Evolutionary conservation across 2,113 vertebrate genomes (phyloP).

Genomic region (Lagopus muta): DNA sequence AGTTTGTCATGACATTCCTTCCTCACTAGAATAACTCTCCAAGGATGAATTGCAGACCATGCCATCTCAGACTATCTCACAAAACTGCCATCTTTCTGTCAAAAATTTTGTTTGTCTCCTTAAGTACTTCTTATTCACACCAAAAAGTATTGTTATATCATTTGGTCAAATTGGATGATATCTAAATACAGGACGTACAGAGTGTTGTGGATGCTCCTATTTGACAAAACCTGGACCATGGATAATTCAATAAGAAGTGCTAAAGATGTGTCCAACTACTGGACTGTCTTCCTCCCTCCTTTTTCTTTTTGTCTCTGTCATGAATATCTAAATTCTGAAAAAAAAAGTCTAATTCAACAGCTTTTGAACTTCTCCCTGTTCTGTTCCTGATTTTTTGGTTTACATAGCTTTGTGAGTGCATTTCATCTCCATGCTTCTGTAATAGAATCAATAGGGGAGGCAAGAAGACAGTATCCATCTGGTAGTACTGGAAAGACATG

Average conservation of each 20-base stretch:
- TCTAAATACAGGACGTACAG: background rate
- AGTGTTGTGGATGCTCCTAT: background rate
- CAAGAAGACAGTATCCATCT: background rate
- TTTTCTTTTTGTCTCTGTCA: background rate
- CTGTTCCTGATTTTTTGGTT: background rate
- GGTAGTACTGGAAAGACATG: background rate
- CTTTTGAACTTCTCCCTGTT: background rate
- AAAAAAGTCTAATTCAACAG: background rate
- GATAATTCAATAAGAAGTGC: background rate
- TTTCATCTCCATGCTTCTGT: background rate
- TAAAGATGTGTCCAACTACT: background rate
- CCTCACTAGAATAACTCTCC: conserved; percentile 36
- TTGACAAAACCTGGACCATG: accelerated
- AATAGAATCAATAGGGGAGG: background rate
- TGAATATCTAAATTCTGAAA: background rate
- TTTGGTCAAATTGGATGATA: accelerated
- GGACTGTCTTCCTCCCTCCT: background rate
- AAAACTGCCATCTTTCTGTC: background rate
- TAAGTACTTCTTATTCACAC: background rate
- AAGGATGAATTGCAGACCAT: background rate
- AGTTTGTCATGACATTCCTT: conserved; percentile 62
- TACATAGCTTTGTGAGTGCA: accelerated
- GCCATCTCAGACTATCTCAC: background rate
- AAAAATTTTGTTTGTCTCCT: background rate
- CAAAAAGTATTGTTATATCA: background rate